phyloP scores from a whole-genome alignment of 2,113 vertebrate genomes.

The Chinchilla lanigera region DNA sequence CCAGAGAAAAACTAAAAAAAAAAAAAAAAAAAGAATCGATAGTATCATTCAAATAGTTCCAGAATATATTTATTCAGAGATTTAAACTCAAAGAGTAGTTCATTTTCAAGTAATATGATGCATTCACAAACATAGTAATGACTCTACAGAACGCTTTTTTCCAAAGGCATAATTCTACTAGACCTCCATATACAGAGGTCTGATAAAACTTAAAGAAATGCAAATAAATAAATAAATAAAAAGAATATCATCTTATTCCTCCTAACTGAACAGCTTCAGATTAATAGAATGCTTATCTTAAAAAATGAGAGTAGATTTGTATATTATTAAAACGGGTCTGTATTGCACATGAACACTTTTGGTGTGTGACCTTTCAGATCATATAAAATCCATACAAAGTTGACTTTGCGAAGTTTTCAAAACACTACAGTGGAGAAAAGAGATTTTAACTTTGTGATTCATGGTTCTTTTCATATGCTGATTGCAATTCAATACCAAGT shows the following conservation, averaged over 20 bases:
- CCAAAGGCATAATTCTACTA: not conserved
- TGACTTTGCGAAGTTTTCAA: slow-evolving; percentile 50
- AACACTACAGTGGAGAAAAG: not conserved
- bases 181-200: not conserved
- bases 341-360: not conserved
- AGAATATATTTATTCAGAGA: not conserved
- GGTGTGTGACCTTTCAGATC: not conserved
- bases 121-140: not conserved
- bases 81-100: not conserved
- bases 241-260: not conserved
- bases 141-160: not conserved
- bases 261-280: not conserved
- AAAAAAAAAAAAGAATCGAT: too few relatives aligned
- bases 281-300: not conserved
- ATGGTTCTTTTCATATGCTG: slow-evolving; percentile 72
- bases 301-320: not conserved
- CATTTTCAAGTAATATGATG: not conserved
- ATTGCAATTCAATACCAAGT: slow-evolving; percentile 70
- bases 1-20: too few relatives aligned
- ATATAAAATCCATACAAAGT: not conserved
- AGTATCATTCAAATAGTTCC: not conserved
- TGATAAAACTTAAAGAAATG: not conserved
- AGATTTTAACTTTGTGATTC: slow-evolving; percentile 26
- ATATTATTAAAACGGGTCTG: not conserved
- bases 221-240: not conserved